Evolutionary conservation across 2,888 invertebrate genomes (phyloP).

Genomic region (Tillus elongatus): DNA sequence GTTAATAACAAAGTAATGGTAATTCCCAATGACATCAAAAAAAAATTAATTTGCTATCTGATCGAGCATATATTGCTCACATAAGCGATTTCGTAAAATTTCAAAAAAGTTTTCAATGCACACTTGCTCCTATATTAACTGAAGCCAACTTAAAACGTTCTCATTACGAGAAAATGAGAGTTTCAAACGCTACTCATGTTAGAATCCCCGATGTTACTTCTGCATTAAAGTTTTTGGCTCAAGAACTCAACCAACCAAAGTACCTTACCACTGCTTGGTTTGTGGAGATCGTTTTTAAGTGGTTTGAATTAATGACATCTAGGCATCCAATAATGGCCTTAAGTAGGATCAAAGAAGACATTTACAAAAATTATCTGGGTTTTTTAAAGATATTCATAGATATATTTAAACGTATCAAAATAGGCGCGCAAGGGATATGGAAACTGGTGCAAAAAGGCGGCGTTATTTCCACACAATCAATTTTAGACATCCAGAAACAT

Average conservation of each 20-base stretch:
- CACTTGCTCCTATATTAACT: constrained; percentile 14
- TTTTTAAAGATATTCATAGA: constrained; percentile 9
- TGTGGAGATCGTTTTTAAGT: constrained; percentile 13
- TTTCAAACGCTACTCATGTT: constrained; percentile 14
- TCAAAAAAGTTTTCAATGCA: constrained; percentile 10
- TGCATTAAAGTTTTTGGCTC: constrained; percentile 13
- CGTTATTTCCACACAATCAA: constrained; percentile 15
- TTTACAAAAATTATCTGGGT: constrained; percentile 9
- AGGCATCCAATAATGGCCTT: constrained; percentile 14
- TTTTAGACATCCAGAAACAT: constrained; percentile 12
- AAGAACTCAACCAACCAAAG: constrained; percentile 12
- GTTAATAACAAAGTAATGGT: constrained; percentile 13
- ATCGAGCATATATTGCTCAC: constrained; percentile 14
- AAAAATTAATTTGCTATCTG: constrained; percentile 15
- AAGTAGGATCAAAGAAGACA: constrained; percentile 12
- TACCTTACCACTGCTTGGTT: constrained; percentile 20
- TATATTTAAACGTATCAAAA: constrained; percentile 12
- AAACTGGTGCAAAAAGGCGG: constrained; percentile 11
- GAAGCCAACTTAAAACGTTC: constrained; percentile 6
- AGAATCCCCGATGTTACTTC: constrained; percentile 16
- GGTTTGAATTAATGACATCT: constrained; percentile 20
- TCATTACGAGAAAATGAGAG: constrained; percentile 18
- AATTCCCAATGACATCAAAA: constrained; percentile 9
- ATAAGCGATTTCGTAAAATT: constrained; percentile 12
- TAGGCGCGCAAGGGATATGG: constrained; percentile 10